These are phyloP conservation scores for Metallyticus violacea DNA, from an alignment of 2,888 invertebrate species.

Conservation along the genomic window DNA sequence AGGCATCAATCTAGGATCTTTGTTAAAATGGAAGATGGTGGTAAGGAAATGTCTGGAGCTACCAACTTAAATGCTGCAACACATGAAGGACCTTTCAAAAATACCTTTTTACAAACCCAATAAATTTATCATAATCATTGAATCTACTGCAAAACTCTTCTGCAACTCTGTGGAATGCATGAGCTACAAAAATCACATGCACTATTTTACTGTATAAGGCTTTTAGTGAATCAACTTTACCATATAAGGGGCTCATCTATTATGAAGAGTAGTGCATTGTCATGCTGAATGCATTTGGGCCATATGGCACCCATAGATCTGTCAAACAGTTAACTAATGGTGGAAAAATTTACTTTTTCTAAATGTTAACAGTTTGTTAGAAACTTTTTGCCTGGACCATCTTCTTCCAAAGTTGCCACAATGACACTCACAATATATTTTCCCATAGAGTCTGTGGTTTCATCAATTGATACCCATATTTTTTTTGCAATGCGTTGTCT, in stretches of 20 bases:
- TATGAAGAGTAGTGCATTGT: conserved; percentile 2
- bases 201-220: too few relatives aligned
- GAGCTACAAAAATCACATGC: too few relatives aligned
- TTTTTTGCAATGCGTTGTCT: neutral
- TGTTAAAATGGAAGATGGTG: neutral
- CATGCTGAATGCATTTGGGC: neutral
- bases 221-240: neutral
- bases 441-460: neutral
- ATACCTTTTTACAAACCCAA: neutral
- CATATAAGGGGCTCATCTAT: neutral
- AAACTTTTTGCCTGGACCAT: neutral
- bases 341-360: neutral
- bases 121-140: neutral
- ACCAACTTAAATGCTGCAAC: neutral
- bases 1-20: neutral
- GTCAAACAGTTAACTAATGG: neutral
- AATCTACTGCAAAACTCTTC: neutral
- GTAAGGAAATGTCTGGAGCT: neutral
- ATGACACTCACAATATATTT: neutral
- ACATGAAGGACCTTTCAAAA: neutral
- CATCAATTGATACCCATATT: neutral
- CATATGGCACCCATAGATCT: neutral
- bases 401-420: neutral
- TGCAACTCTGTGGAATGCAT: too few relatives aligned
- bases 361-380: neutral